A percentile compares a stretch with the other conserved stretches of the same genome.
These are phyloP conservation scores for Colaptes auratus DNA, from an alignment of 2,113 vertebrate genomes.

Conservation along the genomic window DNA sequence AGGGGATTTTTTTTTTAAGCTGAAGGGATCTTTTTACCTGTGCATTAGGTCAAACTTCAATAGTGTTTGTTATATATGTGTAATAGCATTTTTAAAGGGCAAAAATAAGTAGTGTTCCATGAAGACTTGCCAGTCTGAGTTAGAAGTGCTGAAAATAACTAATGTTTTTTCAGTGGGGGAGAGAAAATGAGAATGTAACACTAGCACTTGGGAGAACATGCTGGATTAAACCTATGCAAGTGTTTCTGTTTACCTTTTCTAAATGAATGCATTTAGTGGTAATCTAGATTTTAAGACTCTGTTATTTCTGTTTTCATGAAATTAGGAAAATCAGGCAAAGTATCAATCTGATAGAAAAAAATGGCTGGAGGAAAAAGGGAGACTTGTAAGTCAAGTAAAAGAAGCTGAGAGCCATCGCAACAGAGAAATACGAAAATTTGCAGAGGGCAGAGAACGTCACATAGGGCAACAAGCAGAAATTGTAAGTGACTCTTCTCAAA, in stretches of 20 bases:
- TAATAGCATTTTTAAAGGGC: background rate
- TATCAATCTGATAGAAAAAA: slow-evolving; percentile 84
- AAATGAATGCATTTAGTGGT: background rate
- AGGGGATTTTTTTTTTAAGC: background rate
- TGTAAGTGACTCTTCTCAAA: slow-evolving; percentile 69
- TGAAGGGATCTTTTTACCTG: background rate
- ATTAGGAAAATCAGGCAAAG: slow-evolving; percentile 81
- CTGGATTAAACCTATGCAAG: background rate
- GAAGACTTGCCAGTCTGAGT: background rate
- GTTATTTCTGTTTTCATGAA: background rate
- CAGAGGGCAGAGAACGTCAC: slow-evolving; percentile 80
- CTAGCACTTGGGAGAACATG: background rate
- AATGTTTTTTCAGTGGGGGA: background rate
- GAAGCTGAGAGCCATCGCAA: slow-evolving; percentile 88
- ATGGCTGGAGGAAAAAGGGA: slow-evolving; percentile 88
- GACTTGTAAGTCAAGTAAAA: slow-evolving; percentile 85
- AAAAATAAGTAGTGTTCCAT: background rate
- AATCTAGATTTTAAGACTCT: background rate
- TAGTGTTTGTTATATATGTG: background rate
- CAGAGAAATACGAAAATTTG: slow-evolving; percentile 89
- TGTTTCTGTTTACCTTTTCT: background rate
- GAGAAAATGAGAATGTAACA: background rate
- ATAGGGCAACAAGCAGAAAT: slow-evolving; percentile 81
- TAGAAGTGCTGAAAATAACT: background rate
- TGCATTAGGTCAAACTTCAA: background rate